Base-by-base conservation (phyloP, 2,797 vertebrate genomes). In the Podargus strigoides region DNA sequence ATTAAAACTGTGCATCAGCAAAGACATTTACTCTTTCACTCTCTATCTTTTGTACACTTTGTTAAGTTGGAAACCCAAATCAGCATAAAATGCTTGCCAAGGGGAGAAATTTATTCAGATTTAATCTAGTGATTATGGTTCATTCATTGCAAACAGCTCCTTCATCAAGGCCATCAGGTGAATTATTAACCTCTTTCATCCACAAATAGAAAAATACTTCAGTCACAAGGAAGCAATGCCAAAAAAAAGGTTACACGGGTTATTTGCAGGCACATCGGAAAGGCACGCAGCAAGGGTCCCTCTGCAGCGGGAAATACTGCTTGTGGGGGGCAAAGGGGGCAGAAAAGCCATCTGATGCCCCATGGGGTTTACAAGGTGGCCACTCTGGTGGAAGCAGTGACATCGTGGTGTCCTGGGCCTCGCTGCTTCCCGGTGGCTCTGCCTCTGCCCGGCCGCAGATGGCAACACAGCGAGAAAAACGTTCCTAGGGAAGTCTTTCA, bases 121-220 rank as follows among this genome's bases (percentile, higher is more conserved):
- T 85, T 74, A 89, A 95, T 75, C 81, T 90, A 85, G 79, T 88
- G 80, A 85, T 95, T 90, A 59, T 14, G 5, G 78, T 58, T 95
- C 84, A 58, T 75, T 90, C 4, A 0, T 66, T 83, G 58, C 69
- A 87, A 96, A 85, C 70, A 94, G 67, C 89, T 86, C 85, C 86
- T 91, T 89, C 91, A 82, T 80, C 76, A 78, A 93, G 62, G 78
- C 86, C 81, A 68, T 69, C 70, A 90, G 82, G 94, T 94, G 87
- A 94, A 95, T 94, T 74, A 95, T 95, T 97, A 97, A 97, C 90
- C 53, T 93, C 64, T 93, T 90, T 72, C 84, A 85, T 23, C 92
- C 58, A 90, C 89, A 87, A 82, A 80, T 11, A 87, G 81, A 82
- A 82, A 95, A 95, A 95, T 64, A 86, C 27, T 90, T 74, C 80